Conservation (phyloP, 2,113 vertebrate genomes). For the Urocolius indicus region DNA sequence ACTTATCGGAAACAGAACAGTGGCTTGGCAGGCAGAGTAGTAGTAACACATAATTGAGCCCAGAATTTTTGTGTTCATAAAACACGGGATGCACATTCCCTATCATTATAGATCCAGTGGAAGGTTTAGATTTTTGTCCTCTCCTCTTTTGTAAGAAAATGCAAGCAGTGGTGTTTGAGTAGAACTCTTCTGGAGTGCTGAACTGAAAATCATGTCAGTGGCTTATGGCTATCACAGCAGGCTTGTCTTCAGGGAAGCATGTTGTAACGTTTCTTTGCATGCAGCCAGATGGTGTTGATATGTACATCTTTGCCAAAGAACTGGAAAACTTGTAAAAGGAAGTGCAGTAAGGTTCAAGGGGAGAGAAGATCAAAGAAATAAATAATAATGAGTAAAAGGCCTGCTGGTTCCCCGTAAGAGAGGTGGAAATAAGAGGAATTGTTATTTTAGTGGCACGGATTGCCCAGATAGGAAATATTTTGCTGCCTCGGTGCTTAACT, state of each 20-base stretch:
- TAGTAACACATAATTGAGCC: background rate
- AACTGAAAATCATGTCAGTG: slow-evolving; percentile 33
- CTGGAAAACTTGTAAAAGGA: slow-evolving; percentile 56
- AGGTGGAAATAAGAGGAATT: slow-evolving; percentile 35
- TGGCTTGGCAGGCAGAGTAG: background rate
- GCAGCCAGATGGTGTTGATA: slow-evolving; percentile 61
- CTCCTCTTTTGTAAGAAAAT: background rate
- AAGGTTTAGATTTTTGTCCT: background rate
- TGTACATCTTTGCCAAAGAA: slow-evolving; percentile 35
- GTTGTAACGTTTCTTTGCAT: background rate
- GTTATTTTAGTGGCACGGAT: slow-evolving; percentile 24
- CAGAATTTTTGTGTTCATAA: background rate
- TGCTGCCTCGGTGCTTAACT: background rate
- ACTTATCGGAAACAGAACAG: background rate
- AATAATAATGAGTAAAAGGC: slow-evolving; percentile 54
- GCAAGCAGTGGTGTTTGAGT: background rate
- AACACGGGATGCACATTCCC: accelerated
- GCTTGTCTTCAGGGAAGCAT: slow-evolving; percentile 14
- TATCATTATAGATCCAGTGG: background rate
- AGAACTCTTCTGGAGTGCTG: background rate
- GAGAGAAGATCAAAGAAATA: slow-evolving; percentile 65
- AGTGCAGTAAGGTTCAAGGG: slow-evolving; percentile 29
- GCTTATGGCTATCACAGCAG: slow-evolving; percentile 1
- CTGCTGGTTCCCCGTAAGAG: slow-evolving; percentile 22
- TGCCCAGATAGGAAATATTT: background rate